Evolutionary conservation across 2,888 invertebrate genomes (phyloP).

Genomic region (Girardia tigrina): DNA sequence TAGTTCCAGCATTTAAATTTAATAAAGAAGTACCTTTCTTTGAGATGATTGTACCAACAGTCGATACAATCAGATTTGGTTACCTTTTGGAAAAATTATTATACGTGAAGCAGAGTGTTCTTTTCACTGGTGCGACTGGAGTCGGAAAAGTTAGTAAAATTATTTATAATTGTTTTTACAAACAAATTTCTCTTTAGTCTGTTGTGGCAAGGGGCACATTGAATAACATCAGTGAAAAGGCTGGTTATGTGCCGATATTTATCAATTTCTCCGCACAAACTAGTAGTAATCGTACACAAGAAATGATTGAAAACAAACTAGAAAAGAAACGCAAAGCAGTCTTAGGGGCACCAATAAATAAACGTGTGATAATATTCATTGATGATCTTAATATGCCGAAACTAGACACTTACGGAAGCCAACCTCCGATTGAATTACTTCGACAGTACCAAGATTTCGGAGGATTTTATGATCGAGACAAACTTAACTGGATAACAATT

Average conservation of each 20-base stretch:
- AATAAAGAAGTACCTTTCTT: constrained; percentile 64
- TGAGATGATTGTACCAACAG: constrained; percentile 74
- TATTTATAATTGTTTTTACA: neutral
- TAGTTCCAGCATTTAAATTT: constrained; percentile 64
- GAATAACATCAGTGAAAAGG: constrained; percentile 56
- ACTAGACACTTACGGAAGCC: constrained; percentile 51
- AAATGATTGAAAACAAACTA: constrained; percentile 69
- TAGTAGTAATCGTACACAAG: constrained; percentile 65
- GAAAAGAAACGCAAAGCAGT: constrained; percentile 68
- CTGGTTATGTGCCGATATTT: constrained; percentile 61
- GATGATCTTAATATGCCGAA: constrained; percentile 82
- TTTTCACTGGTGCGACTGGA: constrained; percentile 77
- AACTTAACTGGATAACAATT: constrained; percentile 75
- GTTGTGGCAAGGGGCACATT: constrained; percentile 66
- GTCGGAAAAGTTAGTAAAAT: constrained; percentile 60
- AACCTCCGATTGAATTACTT: constrained; percentile 51
- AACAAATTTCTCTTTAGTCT: constrained; percentile 52
- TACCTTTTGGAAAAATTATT: constrained; percentile 66
- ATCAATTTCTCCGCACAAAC: constrained; percentile 83
- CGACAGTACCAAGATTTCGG: constrained; percentile 66
- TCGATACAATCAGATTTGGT: constrained; percentile 74
- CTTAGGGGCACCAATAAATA: constrained; percentile 52
- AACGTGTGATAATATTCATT: constrained; percentile 68
- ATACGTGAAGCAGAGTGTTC: constrained; percentile 62
- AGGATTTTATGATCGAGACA: constrained; percentile 73